These are phyloP conservation scores for Ophraella communa DNA, from an alignment of 2,888 invertebrate genomes.

Conservation along the genomic window DNA sequence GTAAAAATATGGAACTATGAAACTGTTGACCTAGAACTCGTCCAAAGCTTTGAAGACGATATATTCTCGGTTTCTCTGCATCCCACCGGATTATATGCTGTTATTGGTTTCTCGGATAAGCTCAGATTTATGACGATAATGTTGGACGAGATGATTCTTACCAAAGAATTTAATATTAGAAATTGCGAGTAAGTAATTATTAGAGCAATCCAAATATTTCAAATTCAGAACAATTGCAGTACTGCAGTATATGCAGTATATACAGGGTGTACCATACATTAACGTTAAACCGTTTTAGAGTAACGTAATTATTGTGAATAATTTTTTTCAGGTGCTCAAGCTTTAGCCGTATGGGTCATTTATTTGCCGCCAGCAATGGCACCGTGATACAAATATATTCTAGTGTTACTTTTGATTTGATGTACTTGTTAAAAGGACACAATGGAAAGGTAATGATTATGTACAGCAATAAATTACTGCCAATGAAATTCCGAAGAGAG, in stretches of 20 bases:
- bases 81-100: slow-evolving; percentile 78
- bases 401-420: slow-evolving; percentile 78
- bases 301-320: too few species aligned
- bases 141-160: slow-evolving; percentile 79
- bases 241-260: too few species aligned
- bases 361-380: slow-evolving; percentile 89
- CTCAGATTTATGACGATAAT: slow-evolving; percentile 85
- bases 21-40: slow-evolving; percentile 71
- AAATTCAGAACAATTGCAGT: too few species aligned
- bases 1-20: slow-evolving; percentile 93
- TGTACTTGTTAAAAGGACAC: slow-evolving; percentile 81
- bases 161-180: slow-evolving; percentile 70
- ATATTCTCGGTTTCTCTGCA: slow-evolving; percentile 80
- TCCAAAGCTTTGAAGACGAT: slow-evolving; percentile 81
- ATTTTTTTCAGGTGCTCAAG: slow-evolving; percentile 62
- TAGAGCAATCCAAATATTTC: too few species aligned
- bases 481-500: too few species aligned
- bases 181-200: slow-evolving; percentile 61
- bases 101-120: slow-evolving; percentile 91
- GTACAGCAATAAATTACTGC: background rate
- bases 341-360: slow-evolving; percentile 86
- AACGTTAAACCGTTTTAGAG: too few species aligned
- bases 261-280: too few species aligned
- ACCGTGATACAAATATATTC: slow-evolving; percentile 86
- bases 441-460: slow-evolving; percentile 67